Percentiles rank a stretch among this genome's conserved stretches.
Conservation (phyloP, 1,140 invertebrate species). For the Leptinotarsa lineolata region DNA sequence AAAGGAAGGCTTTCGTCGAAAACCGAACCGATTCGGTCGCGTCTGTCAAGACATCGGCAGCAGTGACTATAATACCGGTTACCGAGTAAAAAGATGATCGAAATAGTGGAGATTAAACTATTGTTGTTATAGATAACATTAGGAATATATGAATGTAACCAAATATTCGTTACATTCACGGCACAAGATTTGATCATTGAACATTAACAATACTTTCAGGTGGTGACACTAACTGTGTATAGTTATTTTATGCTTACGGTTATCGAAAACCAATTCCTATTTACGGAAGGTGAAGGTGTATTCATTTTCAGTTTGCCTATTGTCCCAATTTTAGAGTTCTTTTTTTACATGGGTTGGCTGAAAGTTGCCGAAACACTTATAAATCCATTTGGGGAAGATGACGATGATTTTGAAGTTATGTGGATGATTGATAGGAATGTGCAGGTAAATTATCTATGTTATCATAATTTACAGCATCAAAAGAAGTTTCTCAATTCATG, state of each 20-base stretch:
- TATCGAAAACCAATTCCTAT: slow-evolving; percentile 65
- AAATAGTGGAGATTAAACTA: too few relatives aligned
- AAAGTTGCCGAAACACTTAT: slow-evolving; percentile 85
- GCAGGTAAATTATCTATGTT: slow-evolving; percentile 59
- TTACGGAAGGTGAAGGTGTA: slow-evolving; percentile 55
- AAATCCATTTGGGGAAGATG: slow-evolving; percentile 89
- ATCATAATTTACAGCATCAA: background rate
- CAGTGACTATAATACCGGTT: too few relatives aligned
- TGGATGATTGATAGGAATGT: slow-evolving; percentile 88
- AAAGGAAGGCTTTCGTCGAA: too few relatives aligned
- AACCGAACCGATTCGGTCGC: too few relatives aligned
- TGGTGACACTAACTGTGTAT: slow-evolving; percentile 74
- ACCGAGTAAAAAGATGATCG: too few relatives aligned
- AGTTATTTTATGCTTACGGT: slow-evolving; percentile 72
- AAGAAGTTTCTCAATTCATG: too few relatives aligned
- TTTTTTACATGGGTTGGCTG: slow-evolving; percentile 89
- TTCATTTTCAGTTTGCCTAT: slow-evolving; percentile 83
- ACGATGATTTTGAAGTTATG: slow-evolving; percentile 77
- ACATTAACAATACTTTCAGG: slow-evolving; percentile 36
- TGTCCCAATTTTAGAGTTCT: slow-evolving; percentile 82
- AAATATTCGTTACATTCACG: too few relatives aligned
- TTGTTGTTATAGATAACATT: too few relatives aligned
- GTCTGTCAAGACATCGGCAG: too few relatives aligned
- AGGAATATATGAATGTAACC: too few relatives aligned
- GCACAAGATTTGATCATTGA: background rate